Base-by-base conservation (phyloP, 2,113 vertebrate species). In the Monarcha castaneiventris region DNA sequence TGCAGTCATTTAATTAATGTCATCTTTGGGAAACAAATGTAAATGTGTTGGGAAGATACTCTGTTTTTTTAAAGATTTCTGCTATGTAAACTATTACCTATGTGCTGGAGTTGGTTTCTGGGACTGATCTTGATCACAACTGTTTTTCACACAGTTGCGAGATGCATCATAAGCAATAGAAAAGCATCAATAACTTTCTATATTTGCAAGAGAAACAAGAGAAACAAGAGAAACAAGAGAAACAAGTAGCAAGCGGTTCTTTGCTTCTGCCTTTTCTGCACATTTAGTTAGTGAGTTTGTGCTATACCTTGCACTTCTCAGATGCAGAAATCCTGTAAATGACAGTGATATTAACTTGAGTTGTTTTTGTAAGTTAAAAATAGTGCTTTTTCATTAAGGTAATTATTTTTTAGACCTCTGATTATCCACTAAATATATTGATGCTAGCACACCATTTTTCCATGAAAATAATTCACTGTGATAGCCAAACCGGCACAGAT, bases 231-330 rank as follows among this genome's bases (percentile, higher is more conserved):
- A 46, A 55, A 49, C 9, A 59, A 7, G 8, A 71, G 51, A 46
- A 55, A 49, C 9, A 59, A 7, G 8, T 66, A 69, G 12, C 22
- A 58, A 10, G 1, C 1, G 0, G 3, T 55, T 84, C 3, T 20
- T 64, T 73, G 8, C 2, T 80, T 63, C 49, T 78, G 17, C 21
- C 11, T 66, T 67, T 88, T 67, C 21, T 58, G 6, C 6, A 21
- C 0, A 0, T 52, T 88, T 33, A 14, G 6, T 48, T 48, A 39
- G 15, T 39, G 25, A 52, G 5, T 71, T 58, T 66, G 18, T 52
- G 3, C 13, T 84, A 3, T 30, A 43, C 11, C 49, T 51, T 32
- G 7, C 1, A 1, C 9, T 94, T 78, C n/a, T 32, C 58, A 67
- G 20, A 78, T 17, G 30, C 16, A 74, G 10, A 67, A 58, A 37